phyloP scores from a whole-genome alignment of 2,888 invertebrate species.

The Nebria brevicollis region DNA sequence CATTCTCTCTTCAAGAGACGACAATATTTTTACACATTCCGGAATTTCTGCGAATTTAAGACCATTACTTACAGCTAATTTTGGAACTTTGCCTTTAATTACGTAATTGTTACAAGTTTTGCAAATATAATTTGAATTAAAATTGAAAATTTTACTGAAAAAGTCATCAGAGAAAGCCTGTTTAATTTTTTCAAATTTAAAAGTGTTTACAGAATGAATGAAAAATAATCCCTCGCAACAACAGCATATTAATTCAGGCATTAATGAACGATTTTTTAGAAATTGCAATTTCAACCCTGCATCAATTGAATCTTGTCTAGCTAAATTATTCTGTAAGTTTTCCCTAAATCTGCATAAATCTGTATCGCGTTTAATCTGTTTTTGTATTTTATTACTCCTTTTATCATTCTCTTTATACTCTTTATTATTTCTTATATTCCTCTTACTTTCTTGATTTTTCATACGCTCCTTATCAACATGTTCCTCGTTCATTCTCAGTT shows the following conservation, averaged over 20 bases:
- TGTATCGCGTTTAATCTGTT: background rate
- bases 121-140: background rate
- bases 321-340: background rate
- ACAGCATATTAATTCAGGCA: conserved; percentile 44
- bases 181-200: conserved; percentile 27
- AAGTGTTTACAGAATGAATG: conserved; percentile 41
- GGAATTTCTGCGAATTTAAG: conserved; percentile 50
- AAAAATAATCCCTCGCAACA: conserved; percentile 49
- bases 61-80: conserved; percentile 48
- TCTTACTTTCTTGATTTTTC: background rate
- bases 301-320: background rate
- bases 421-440: background rate
- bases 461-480: too few relatives aligned
- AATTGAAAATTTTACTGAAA: conserved; percentile 14
- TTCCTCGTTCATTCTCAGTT: too few relatives aligned
- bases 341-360: background rate
- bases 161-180: background rate
- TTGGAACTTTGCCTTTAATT: conserved; percentile 43
- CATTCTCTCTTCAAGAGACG: conserved; percentile 56
- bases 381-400: background rate
- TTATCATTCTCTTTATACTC: conserved; percentile 4
- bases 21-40: conserved; percentile 50
- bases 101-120: background rate
- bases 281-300: conserved; percentile 33
- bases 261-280: conserved; percentile 32